These are phyloP conservation scores for Tribolium freemani DNA, from an alignment of 2,888 invertebrate species.

Conservation along the genomic window DNA sequence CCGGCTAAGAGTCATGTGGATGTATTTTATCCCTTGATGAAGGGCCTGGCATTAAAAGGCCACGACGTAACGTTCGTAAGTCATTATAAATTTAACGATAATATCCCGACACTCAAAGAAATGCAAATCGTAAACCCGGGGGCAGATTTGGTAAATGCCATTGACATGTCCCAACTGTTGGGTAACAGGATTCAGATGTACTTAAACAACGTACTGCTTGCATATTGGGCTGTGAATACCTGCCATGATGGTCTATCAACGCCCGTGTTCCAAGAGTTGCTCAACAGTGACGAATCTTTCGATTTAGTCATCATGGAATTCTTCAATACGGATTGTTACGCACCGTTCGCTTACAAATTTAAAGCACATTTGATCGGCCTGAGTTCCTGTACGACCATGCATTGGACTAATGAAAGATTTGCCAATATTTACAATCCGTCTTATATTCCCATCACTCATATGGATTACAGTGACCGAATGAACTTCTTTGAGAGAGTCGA, in stretches of 20 bases:
- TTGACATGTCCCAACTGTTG: slow-evolving; percentile 23
- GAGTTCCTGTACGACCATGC: slow-evolving; percentile 69
- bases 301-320: slow-evolving; percentile 79
- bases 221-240: slow-evolving; percentile 19
- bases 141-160: slow-evolving; percentile 9
- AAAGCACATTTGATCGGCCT: slow-evolving; percentile 70
- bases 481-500: slow-evolving; percentile 63
- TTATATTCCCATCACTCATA: slow-evolving; percentile 69
- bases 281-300: slow-evolving; percentile 70
- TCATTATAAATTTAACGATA: slow-evolving; percentile 72
- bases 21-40: slow-evolving; percentile 74
- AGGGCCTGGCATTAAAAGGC: slow-evolving; percentile 74
- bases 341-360: slow-evolving; percentile 76
- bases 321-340: slow-evolving; percentile 81
- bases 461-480: slow-evolving; percentile 61
- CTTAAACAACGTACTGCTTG: slow-evolving; percentile 18
- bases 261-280: slow-evolving; percentile 60
- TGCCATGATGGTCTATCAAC: slow-evolving; percentile 53
- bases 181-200: slow-evolving; percentile 38
- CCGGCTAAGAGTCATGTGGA: slow-evolving; percentile 80
- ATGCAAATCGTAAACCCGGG: slow-evolving; percentile 63
- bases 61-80: slow-evolving; percentile 80
- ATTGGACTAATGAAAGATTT: slow-evolving; percentile 69
- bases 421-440: slow-evolving; percentile 70
- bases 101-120: slow-evolving; percentile 73